Evolutionary conservation across 2,113 vertebrate genomes (phyloP).

Genomic region (Athene cunicularia): DNA sequence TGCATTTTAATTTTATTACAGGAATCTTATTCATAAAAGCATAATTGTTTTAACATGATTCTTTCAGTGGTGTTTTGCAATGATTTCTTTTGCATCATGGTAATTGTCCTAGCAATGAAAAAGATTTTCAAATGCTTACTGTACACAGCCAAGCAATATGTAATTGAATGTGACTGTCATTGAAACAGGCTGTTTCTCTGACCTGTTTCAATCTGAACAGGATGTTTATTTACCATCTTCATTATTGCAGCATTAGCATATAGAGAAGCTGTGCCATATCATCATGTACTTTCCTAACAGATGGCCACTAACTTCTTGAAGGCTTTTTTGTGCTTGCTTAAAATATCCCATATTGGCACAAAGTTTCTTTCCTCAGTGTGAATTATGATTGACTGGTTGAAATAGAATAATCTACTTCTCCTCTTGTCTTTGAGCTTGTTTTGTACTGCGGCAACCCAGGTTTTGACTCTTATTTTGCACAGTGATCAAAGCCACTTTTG

Average conservation of each 20-base stretch:
- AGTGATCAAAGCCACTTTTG: not conserved
- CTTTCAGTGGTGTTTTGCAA: fast-evolving
- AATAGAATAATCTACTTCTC: not conserved
- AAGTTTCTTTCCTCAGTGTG: slow-evolving; percentile 3
- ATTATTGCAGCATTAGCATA: slow-evolving; percentile 29
- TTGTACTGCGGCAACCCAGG: not conserved
- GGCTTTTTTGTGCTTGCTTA: slow-evolving; percentile 17
- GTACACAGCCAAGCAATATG: not conserved
- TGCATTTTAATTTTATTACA: not conserved
- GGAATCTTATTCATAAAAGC: not conserved
- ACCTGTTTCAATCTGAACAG: slow-evolving; percentile 28
- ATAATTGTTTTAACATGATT: not conserved
- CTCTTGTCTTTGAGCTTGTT: not conserved
- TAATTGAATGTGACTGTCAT: not conserved
- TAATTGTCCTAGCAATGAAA: not conserved
- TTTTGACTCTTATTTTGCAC: not conserved
- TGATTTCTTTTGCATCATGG: not conserved
- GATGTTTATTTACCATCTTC: slow-evolving; percentile 47
- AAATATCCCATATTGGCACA: slow-evolving; percentile 12
- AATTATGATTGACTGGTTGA: not conserved
- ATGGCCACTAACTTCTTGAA: slow-evolving; percentile 41
- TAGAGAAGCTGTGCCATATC: slow-evolving; percentile 5
- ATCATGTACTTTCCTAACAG: slow-evolving; percentile 35
- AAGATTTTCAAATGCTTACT: not conserved
- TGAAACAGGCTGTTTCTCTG: slow-evolving; percentile 13